These are phyloP conservation scores for Indri indri DNA, from an alignment of 2,113 vertebrate genomes.

Conservation along the genomic window DNA sequence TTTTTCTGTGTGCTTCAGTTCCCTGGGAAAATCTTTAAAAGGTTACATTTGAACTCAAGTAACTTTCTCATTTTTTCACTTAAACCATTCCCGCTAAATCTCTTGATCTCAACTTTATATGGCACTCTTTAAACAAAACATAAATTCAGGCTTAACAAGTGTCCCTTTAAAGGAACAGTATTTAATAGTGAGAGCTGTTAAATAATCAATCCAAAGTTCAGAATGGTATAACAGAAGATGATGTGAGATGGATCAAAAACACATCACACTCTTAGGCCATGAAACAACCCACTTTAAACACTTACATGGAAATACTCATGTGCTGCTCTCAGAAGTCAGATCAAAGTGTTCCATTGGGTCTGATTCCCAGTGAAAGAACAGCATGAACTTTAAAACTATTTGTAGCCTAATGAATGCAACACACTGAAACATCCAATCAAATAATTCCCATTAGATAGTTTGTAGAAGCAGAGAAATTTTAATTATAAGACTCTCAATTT, in stretches of 20 bases:
- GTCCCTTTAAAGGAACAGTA: conserved; percentile 49
- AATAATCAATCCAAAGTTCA: conserved; percentile 41
- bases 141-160: conserved; percentile 30
- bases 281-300: not conserved
- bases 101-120: conserved; percentile 32
- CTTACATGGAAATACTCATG: not conserved
- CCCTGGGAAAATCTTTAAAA: conserved; percentile 36
- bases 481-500: not conserved
- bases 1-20: not conserved
- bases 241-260: not conserved
- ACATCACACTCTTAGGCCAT: not conserved
- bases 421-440: not conserved
- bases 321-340: not conserved
- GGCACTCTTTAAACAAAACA: conserved; percentile 51
- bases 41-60: not conserved
- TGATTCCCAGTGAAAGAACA: not conserved
- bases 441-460: not conserved
- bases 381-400: conserved; percentile 7
- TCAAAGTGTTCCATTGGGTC: not conserved
- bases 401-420: not conserved
- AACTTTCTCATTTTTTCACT: not conserved
- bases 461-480: not conserved
- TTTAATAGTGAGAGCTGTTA: not conserved
- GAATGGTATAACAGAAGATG: conserved; percentile 17
- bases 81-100: not conserved